Base-by-base conservation (phyloP, 1,140 invertebrate species). In the Drosophila elegans region DNA sequence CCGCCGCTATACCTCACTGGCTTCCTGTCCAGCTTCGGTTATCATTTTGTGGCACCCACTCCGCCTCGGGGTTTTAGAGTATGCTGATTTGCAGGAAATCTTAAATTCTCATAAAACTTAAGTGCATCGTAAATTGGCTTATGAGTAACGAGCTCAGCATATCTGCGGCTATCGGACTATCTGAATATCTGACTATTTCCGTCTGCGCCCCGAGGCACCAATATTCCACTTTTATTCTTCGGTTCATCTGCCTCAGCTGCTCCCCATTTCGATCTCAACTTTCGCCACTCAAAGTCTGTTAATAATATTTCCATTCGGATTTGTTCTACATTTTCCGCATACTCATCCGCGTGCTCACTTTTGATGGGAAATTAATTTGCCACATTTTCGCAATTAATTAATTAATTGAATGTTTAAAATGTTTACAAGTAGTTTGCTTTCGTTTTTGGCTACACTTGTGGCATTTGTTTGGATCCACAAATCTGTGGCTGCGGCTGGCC, bases 41-140 rank as follows among this genome's bases (percentile, higher is more conserved):
- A 68, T 71, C 56, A 64, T 62, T 78, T 39, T 69, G 62, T 54
- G 46, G 62, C 66, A 68, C 42, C 51, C 44, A 63, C 49, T 64
- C 73, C 16, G 46, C 32, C 34, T 29, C 44, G 49, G 41, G 34
- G 13, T 42, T 36, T 48, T 73, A 32, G 46, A 71, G 62, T 74
- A 32, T 39, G 67, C 64, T 74, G 76, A 85, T 85, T 61, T 82
- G 83, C 67, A 88, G 83, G 83, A 88, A 88, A 88, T 88, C 83
- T 88, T 88, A 88, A 88, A 88, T 88, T 88, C 84, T 71, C 84
- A 88, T 88, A 88, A 88, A 88, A 88, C 67, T 89, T 88, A 80
- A 88, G 84, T 88, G 84, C 79, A 80, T 86, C 79, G 69, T 88
- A 88, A 88, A 88, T 88, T 88, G 79, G 79, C 64, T 73, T 77